phyloP scores from a whole-genome alignment of 2,888 invertebrate genomes.

The Cabera pusaria region DNA sequence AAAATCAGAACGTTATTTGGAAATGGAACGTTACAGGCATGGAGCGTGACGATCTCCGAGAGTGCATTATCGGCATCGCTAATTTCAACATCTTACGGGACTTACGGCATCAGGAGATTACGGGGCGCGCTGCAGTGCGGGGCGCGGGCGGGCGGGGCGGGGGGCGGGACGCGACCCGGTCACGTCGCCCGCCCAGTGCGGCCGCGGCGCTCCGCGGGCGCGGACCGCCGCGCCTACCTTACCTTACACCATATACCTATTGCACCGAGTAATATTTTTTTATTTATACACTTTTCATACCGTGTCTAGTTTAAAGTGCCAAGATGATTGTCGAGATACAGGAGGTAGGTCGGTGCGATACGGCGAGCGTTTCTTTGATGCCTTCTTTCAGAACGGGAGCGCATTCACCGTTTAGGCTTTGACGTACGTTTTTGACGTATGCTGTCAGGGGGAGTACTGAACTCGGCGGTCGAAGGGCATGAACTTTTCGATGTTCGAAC shows the following conservation, averaged over 20 bases:
- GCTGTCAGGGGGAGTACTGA: slow-evolving; percentile 5
- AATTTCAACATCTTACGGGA: slow-evolving; percentile 77
- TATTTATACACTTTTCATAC: slow-evolving; percentile 37
- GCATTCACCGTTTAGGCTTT: too few species aligned
- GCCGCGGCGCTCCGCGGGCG: slow-evolving; percentile 79
- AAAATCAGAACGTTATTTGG: too few species aligned
- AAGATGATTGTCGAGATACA: slow-evolving; percentile 78
- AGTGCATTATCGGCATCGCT: slow-evolving; percentile 72
- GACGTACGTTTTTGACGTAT: slow-evolving; percentile 23
- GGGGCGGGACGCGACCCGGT: slow-evolving; percentile 68
- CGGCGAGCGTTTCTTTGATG: slow-evolving; percentile 35
- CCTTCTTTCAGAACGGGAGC: too few species aligned
- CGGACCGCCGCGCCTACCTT: slow-evolving; percentile 61
- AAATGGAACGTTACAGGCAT: too few species aligned
- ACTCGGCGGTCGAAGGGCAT: slow-evolving; percentile 25
- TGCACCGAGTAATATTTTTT: slow-evolving; percentile 23
- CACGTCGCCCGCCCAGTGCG: slow-evolving; percentile 69
- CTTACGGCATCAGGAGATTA: slow-evolving; percentile 76
- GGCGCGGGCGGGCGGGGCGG: slow-evolving; percentile 31
- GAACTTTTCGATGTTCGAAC: slow-evolving; percentile 33
- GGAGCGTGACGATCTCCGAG: too few species aligned
- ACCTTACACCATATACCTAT: slow-evolving; percentile 35
- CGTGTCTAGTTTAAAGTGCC: slow-evolving; percentile 22
- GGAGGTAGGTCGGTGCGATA: slow-evolving; percentile 57
- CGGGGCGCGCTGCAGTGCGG: slow-evolving; percentile 51